Evolutionary conservation across 2,797 vertebrate species (phyloP).

Genomic region (Clarias pachynema): DNA sequence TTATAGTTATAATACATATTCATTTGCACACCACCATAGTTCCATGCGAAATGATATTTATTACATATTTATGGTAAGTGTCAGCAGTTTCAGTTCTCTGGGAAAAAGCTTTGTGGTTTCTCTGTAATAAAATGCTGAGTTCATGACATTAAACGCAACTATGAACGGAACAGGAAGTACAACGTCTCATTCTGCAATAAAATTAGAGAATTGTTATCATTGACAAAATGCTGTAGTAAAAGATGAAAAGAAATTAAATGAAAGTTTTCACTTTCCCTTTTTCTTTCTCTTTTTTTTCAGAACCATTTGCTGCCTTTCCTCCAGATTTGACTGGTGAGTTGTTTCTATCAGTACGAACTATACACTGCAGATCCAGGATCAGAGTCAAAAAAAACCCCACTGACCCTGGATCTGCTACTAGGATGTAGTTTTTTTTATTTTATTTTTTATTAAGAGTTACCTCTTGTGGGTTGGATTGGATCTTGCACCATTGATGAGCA

Average conservation of each 20-base stretch:
- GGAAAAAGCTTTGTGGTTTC: neutral
- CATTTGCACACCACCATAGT: neutral
- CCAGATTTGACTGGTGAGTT: conserved; percentile 84
- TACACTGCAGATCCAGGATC: conserved; percentile 40
- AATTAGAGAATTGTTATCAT: neutral
- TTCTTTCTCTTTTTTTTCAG: conserved; percentile 69
- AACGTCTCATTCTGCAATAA: neutral
- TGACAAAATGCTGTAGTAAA: neutral
- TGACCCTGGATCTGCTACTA: conserved; percentile 43
- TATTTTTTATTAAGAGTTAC: neutral
- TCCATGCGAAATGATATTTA: neutral
- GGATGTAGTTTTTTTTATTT: neutral
- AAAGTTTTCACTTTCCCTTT: conserved; percentile 18
- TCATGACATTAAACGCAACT: neutral
- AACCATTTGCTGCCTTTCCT: conserved; percentile 87
- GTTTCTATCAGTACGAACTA: conserved; percentile 50
- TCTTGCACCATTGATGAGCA: neutral
- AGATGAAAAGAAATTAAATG: neutral
- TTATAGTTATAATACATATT: neutral
- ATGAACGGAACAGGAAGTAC: no score
- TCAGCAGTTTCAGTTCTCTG: neutral
- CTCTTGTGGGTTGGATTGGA: conserved; percentile 29
- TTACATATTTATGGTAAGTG: neutral
- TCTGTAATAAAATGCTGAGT: neutral
- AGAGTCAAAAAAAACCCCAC: conserved; percentile 13